A percentile compares a stretch with the other conserved stretches of the same genome.
These are phyloP conservation scores for Eremobia ochroleuca DNA, from an alignment of 2,888 invertebrate genomes.

Conservation along the genomic window DNA sequence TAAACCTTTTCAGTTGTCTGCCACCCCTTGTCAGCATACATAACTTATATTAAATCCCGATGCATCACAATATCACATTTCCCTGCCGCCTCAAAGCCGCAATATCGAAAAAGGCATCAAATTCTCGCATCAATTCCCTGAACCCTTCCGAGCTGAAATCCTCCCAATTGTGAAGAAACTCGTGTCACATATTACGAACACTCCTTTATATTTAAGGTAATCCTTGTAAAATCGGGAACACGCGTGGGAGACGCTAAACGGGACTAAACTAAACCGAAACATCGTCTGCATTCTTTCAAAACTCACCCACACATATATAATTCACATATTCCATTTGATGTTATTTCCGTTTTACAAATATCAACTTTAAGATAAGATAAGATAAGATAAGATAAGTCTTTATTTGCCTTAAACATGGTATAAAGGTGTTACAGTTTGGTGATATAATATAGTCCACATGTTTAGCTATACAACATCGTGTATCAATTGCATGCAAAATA, in stretches of 20 bases:
- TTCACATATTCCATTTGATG: neutral
- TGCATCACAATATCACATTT: constrained; percentile 43
- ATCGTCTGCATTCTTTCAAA: neutral
- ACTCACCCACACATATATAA: constrained; percentile 9
- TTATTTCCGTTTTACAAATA: neutral
- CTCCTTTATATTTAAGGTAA: constrained; percentile 62
- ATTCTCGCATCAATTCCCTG: constrained; percentile 42
- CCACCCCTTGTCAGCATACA: neutral
- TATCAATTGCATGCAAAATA: too few relatives aligned
- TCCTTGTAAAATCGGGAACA: constrained; percentile 50
- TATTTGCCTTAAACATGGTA: too few relatives aligned
- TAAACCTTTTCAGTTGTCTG: neutral
- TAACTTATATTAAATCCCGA: constrained; percentile 27
- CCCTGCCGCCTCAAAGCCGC: constrained; percentile 12
- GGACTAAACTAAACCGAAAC: neutral
- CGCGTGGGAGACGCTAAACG: constrained; percentile 17
- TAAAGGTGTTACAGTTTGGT: too few relatives aligned
- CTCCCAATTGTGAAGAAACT: constrained; percentile 40
- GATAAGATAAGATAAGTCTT: too few relatives aligned
- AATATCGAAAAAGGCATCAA: constrained; percentile 58
- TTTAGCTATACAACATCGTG: too few relatives aligned
- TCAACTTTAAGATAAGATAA: neutral
- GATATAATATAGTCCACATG: too few relatives aligned
- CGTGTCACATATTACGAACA: constrained; percentile 48
- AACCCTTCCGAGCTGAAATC: constrained; percentile 38